Base-by-base conservation (phyloP, 1,140 invertebrate species). In the Musca vetustissima region DNA sequence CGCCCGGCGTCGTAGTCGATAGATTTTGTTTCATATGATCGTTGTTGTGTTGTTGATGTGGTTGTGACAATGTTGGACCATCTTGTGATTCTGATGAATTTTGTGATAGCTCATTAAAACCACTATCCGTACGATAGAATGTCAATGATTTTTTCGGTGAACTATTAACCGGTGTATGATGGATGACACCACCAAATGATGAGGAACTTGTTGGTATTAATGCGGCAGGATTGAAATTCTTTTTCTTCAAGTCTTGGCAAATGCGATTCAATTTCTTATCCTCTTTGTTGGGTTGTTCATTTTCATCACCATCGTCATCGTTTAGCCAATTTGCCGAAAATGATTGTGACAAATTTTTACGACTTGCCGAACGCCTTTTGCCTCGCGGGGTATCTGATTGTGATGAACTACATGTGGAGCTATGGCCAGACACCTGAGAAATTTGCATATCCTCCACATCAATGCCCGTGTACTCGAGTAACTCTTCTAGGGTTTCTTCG, bases 101-200 rank as follows among this genome's bases (percentile, higher is more conserved):
- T 3, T 71, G 68, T 13, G 78, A 87, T 13, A 75, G 80, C 57
- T 82, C 80, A 64, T 82, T 82, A 65, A 82, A 82, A n/a, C 80
- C 80, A 52, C 80, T 82, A 47, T 82, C 80, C 0, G 75, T 74
- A 1, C 78, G 74, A 71, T 79, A 77, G 8, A 82, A 73, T 0
- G 66, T 66, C 59, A 1, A 70, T 69, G 6, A 69, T 71, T 48
- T 57, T 11, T 36, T 28, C 21, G 36, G 57, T n/a, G 70, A 28
- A 19, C 21, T 19, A 9, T 4, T 8, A 21, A 28, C 19, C 0
- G 25, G 25, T 13, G 48, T 24, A n/a, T 64, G 14, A 32, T 19
- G 4, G 13, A 66, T 19, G 28, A 64, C 22, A 24, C 11, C 6
- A 15, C 21, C 21, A 24, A 15, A n/a, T 1, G 48, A 64, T 14